These are phyloP conservation scores for Eucidaris tribuloides DNA, from an alignment of 35 echinoderm and acorn worm species.

Conservation along the genomic window DNA sequence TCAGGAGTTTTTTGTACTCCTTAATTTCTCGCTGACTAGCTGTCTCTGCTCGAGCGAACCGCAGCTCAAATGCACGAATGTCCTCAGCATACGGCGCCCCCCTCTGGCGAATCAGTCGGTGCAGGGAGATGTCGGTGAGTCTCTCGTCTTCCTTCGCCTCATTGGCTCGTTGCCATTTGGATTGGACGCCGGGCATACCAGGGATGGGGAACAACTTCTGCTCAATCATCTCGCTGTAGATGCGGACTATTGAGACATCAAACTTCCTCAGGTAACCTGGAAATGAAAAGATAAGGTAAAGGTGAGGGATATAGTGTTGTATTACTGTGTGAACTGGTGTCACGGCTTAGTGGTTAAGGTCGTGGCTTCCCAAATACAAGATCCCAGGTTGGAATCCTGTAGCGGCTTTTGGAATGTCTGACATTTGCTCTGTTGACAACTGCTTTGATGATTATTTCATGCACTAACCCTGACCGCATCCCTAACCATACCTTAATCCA, in stretches of 20 bases:
- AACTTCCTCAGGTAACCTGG: slow-evolving; percentile 72
- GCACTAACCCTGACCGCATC: no score
- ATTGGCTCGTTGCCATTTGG: slow-evolving; percentile 29
- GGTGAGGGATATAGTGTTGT: no score
- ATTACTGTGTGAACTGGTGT: no score
- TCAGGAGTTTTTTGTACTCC: neutral
- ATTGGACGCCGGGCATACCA: slow-evolving; percentile 15
- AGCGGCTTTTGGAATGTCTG: no score
- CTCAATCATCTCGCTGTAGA: slow-evolving; percentile 88
- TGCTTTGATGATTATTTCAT: no score
- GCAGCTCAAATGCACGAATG: slow-evolving; percentile 25
- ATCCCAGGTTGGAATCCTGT: no score
- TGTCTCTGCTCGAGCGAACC: neutral
- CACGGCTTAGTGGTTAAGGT: no score
- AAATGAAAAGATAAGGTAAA: neutral
- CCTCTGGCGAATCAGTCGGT: slow-evolving; percentile 35
- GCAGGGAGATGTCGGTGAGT: slow-evolving; percentile 34
- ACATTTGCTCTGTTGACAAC: no score
- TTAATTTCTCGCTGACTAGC: neutral
- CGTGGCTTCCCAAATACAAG: no score
- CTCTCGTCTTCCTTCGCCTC: slow-evolving; percentile 28
- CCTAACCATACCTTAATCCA: no score
- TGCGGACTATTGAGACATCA: slow-evolving; percentile 46
- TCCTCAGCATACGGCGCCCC: slow-evolving; percentile 23
- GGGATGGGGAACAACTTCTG: slow-evolving; percentile 59